Conservation (phyloP, 2,113 vertebrate genomes). For the Actenoides hombroni region DNA sequence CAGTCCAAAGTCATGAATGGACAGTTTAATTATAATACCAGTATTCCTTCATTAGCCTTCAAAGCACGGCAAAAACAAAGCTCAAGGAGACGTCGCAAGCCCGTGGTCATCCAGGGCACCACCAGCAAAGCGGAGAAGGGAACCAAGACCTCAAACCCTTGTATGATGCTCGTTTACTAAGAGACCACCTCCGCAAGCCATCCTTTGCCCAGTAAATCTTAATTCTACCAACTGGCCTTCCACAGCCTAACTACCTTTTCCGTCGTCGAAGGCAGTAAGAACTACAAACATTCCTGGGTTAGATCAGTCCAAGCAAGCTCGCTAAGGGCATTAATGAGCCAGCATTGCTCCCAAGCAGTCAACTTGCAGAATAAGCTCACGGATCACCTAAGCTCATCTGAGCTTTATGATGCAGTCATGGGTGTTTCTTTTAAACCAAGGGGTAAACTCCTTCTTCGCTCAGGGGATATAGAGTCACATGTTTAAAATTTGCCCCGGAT, state of each 20-base stretch:
- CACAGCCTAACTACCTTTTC: background rate
- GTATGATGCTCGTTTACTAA: background rate
- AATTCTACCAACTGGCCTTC: background rate
- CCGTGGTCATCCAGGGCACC: background rate
- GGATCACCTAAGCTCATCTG: too few relatives aligned
- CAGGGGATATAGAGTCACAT: rapidly evolving
- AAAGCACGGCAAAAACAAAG: background rate
- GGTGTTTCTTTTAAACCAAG: background rate
- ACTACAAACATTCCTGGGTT: background rate
- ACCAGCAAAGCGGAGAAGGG: background rate
- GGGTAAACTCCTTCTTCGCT: background rate
- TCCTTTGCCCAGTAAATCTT: background rate
- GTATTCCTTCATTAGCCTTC: background rate
- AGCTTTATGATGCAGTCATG: background rate
- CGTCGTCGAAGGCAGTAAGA: background rate
- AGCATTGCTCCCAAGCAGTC: background rate
- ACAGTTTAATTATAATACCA: too few relatives aligned
- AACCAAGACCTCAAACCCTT: background rate
- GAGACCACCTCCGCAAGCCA: too few relatives aligned
- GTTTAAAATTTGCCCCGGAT: background rate
- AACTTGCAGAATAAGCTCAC: background rate
- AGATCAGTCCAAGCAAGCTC: background rate
- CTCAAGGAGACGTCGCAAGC: background rate
- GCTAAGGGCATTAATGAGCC: background rate
- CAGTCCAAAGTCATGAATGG: background rate